Evolutionary conservation across 2,888 invertebrate species (phyloP), one percentile per base, ranked within the genome.

Genomic region (Tetragnatha montana): DNA sequence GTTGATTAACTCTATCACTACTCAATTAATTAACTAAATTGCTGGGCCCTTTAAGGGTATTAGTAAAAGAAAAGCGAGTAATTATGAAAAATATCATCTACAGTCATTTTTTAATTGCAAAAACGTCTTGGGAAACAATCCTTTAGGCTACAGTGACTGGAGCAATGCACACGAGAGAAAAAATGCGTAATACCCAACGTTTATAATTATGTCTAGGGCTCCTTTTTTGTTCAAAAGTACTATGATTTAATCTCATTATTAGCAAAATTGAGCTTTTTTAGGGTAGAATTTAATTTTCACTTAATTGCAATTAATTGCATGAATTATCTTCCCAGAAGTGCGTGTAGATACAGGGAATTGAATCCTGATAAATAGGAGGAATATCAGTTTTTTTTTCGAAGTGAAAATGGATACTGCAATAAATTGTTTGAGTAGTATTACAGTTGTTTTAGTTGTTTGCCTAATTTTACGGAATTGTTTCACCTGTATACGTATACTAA

Each of bases 1-100:
- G 51, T 17, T 47, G 74, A 35, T 74, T 22, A 50, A 17, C 22
- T 82, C 60, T 74, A 74, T 74, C 51, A 35, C 47, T 51, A 51
- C 35, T 35, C 60, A 74, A 82, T 74, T 82, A 82, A 74, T 82
- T 74, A 51, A 60, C 51, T 82, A 60, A 51, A 82, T 74, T 74
- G 60, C 74, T 7, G 50, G 17, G 22, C 51, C 51, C 70, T 74
- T 35, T 82, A 8, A 49, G 50, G 76, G 50, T 76, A 50, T 76
- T n/a, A 76, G 76, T 49, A 19, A 50, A 76, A 49, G 50, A 50
- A 76, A 76, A 19, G 76, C 10, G n/a, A 50, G 76, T 76, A 76
- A 76, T 76, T 76, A 76, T 76, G 76, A 76, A 47, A 76, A 50
- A 76, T 76, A 50, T 49, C 76, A 50, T 49, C n/a, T 76, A n/a